Evolutionary conservation across 2,888 invertebrate genomes (phyloP), one percentile per base, ranked within the genome.

Genomic region (Pilophorus perplexus): DNA sequence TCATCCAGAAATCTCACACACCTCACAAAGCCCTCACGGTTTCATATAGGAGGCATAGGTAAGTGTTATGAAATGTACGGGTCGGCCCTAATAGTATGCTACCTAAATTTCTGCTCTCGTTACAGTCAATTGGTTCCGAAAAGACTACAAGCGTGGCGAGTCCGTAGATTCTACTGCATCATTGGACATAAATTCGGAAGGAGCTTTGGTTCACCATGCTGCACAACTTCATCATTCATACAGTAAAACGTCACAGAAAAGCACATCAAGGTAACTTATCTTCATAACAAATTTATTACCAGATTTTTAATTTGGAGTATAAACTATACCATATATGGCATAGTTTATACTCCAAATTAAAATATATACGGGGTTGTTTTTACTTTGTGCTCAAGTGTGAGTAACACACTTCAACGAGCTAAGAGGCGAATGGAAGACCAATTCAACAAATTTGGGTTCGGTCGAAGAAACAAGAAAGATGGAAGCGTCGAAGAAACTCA

Each of bases 351-450:
- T 42, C 5, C 14, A 6, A 42, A n/a, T 42, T 42, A 14, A 42
- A 42, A 14, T n/a, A 42, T 10, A 42, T n/a, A 5, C 6, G 5
- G 8, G 42, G 5, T 42, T 42, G 6, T 42, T 42, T 14, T 5
- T 10, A 42, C 6, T 33, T 33, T 33, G 33, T 8, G 6, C 18
- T 69, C 3, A 69, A 83, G 84, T 67, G 84, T 88, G 20, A 82
- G 85, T 14, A 80, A 84, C 72, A 88, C 87, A 40, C 78, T 89
- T 28, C 85, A 86, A 76, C 90, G 90, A 75, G 93, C 93, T 1
- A 86, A 90, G 74, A 86, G 92, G 72, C 81, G 93, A 73, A 89
- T 96, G 74, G 95, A 96, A 79, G 90, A 93, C 74, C 87, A 94
- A 72, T 81, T 96, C 66, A 91, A 85, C 74, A 86, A 74, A 67